Conservation (phyloP, 2,888 invertebrate species). For the Tyria jacobaeae region DNA sequence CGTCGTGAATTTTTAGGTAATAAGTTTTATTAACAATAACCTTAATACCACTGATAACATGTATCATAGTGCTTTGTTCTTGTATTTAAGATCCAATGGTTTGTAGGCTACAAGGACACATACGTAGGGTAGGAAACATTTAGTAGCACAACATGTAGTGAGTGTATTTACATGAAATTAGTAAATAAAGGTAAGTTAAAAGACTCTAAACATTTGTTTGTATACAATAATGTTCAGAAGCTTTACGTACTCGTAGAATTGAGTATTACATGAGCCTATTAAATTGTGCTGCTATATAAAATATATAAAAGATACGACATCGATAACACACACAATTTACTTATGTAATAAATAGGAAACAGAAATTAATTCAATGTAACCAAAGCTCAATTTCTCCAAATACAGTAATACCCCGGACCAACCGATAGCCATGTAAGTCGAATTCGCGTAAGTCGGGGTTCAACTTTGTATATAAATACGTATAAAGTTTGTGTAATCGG, state of each 20-base stretch:
- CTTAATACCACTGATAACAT: conserved; percentile 31
- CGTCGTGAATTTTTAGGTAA: conserved; percentile 53
- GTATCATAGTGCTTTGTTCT: conserved; percentile 45
- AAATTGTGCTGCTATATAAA: conserved; percentile 32
- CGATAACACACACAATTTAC: conserved; percentile 49
- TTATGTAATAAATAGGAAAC: conserved; percentile 15
- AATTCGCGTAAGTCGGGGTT: no score
- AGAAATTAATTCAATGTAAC: conserved; percentile 18
- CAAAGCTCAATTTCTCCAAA: conserved; percentile 22
- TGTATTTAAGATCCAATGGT: conserved; percentile 41
- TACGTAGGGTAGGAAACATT: conserved; percentile 44
- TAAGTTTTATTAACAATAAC: conserved; percentile 35
- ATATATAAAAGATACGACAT: conserved; percentile 57
- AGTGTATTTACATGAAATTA: conserved; percentile 49
- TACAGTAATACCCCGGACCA: no score
- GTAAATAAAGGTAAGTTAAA: conserved; percentile 27
- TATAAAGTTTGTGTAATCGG: no score
- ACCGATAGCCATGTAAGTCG: no score
- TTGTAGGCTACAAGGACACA: conserved; percentile 44
- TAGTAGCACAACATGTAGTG: conserved; percentile 42
- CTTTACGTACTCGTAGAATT: conserved; percentile 14
- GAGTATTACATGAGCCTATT: conserved; percentile 14
- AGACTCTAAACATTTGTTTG: conserved; percentile 13
- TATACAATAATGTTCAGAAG: conserved; percentile 22
- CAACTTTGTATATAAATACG: no score